Evolutionary conservation across 2,113 vertebrate species (phyloP).

Genomic region (Perca schrenkii): DNA sequence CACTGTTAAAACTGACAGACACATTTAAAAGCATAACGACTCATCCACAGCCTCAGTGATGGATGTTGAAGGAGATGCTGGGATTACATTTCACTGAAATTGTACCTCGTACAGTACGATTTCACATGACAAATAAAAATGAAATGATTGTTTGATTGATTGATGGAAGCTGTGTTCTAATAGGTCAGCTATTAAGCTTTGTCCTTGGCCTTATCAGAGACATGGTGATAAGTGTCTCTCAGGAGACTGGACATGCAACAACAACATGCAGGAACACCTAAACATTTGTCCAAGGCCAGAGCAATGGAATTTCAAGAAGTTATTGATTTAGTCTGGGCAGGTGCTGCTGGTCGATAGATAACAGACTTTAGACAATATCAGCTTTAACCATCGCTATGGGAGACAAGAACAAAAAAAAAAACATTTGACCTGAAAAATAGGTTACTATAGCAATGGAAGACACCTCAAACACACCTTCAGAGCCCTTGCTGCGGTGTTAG

Average conservation of each 20-base stretch:
- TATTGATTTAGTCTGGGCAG: constrained; percentile 43
- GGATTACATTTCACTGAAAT: neutral
- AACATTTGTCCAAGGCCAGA: constrained; percentile 39
- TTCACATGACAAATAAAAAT: too few species aligned
- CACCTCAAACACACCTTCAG: constrained; percentile 16
- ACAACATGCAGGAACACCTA: constrained; percentile 26
- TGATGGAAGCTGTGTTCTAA: constrained; percentile 46
- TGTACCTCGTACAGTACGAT: neutral
- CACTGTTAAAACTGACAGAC: neutral
- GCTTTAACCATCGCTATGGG: constrained; percentile 15
- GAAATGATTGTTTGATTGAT: too few species aligned
- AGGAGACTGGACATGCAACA: constrained; percentile 34
- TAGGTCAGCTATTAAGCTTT: constrained; percentile 71
- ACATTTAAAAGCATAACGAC: neutral
- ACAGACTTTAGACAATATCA: constrained; percentile 52
- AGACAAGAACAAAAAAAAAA: too few species aligned
- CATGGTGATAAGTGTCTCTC: constrained; percentile 52
- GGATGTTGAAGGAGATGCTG: constrained; percentile 8
- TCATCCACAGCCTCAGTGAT: neutral
- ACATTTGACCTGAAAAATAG: too few species aligned
- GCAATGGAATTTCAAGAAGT: constrained; percentile 39
- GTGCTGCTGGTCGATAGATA: constrained; percentile 26
- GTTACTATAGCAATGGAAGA: constrained; percentile 9
- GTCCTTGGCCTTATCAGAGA: constrained; percentile 51
- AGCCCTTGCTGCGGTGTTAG: neutral